phyloP scores from a whole-genome alignment of 2,797 vertebrate species.

The Apogon talboti region DNA sequence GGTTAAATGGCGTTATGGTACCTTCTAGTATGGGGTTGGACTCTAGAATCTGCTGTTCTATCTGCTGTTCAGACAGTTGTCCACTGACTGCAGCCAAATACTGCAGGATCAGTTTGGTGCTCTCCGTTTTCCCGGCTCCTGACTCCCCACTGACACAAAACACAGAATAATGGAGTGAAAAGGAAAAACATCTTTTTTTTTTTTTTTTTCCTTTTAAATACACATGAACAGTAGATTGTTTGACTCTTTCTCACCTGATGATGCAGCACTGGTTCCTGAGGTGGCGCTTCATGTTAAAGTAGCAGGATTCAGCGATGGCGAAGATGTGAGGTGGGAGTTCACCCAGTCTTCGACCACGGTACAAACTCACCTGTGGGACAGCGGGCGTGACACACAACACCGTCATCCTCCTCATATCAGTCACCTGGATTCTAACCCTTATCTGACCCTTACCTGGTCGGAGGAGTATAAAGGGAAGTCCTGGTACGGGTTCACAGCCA shows the following conservation, averaged over 20 bases:
- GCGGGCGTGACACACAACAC: background rate
- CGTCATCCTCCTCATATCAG: background rate
- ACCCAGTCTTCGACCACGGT: conserved; percentile 86
- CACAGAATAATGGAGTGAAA: background rate
- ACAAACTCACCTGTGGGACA: conserved; percentile 79
- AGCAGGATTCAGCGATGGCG: conserved; percentile 91
- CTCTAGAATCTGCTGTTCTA: conserved; percentile 94
- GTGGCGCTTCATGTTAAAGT: conserved; percentile 88
- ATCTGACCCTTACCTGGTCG: conserved; percentile 80
- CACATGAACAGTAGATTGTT: no score
- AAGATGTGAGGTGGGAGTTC: conserved; percentile 93
- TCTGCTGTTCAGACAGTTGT: conserved; percentile 86
- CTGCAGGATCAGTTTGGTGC: conserved; percentile 93
- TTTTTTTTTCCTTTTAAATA: background rate
- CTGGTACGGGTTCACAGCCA: conserved; percentile 94
- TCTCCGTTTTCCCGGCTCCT: conserved; percentile 97
- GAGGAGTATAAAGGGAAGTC: conserved; percentile 87
- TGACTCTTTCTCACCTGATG: conserved; percentile 90
- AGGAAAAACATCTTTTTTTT: background rate
- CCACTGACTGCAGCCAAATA: conserved; percentile 93
- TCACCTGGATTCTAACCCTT: no score
- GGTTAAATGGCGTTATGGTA: conserved; percentile 51
- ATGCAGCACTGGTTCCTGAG: conserved; percentile 90
- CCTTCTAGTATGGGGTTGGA: conserved; percentile 96
- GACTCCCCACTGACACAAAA: conserved; percentile 90